Conservation (phyloP, 2,888 invertebrate genomes). For the Pseudoips prasinana region DNA sequence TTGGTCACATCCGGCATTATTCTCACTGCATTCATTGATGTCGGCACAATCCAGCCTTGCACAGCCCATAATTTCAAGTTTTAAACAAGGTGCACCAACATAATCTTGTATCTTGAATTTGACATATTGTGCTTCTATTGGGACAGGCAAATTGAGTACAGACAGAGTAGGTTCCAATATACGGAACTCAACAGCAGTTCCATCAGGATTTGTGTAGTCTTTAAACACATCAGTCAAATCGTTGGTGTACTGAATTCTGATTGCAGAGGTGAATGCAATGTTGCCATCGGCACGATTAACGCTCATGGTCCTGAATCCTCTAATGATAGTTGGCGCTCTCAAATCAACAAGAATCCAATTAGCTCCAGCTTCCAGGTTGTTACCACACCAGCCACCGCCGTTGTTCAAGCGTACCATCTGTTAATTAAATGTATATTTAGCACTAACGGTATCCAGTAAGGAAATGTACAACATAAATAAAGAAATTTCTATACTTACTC, state of each 20-base stretch:
- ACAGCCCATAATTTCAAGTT: constrained; percentile 96
- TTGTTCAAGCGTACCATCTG: constrained; percentile 92
- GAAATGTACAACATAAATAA: too few relatives aligned
- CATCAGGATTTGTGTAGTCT: constrained; percentile 96
- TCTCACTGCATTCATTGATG: constrained; percentile 92
- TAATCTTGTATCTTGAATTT: constrained; percentile 94
- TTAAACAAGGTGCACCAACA: constrained; percentile 93
- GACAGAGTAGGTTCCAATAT: constrained; percentile 95
- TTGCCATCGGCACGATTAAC: constrained; percentile 91
- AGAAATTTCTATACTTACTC: constrained; percentile 72
- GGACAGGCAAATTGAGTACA: constrained; percentile 93
- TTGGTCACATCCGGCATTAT: constrained; percentile 96
- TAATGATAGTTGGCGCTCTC: constrained; percentile 92
- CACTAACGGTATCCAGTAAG: too few relatives aligned
- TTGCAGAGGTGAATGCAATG: constrained; percentile 94
- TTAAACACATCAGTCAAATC: constrained; percentile 94
- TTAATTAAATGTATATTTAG: constrained; percentile 22
- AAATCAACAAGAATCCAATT: constrained; percentile 95
- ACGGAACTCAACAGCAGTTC: constrained; percentile 95
- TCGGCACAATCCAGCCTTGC: constrained; percentile 94
- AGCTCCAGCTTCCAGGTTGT: constrained; percentile 90
- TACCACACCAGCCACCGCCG: constrained; percentile 95
- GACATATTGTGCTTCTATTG: constrained; percentile 94
- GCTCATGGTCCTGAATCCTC: constrained; percentile 95
- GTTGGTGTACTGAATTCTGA: constrained; percentile 93